A percentile compares a stretch with the other conserved stretches of the same genome.
phyloP scores from a whole-genome alignment of 2,797 vertebrate species.

The Acrossocheilus fasciatus region DNA sequence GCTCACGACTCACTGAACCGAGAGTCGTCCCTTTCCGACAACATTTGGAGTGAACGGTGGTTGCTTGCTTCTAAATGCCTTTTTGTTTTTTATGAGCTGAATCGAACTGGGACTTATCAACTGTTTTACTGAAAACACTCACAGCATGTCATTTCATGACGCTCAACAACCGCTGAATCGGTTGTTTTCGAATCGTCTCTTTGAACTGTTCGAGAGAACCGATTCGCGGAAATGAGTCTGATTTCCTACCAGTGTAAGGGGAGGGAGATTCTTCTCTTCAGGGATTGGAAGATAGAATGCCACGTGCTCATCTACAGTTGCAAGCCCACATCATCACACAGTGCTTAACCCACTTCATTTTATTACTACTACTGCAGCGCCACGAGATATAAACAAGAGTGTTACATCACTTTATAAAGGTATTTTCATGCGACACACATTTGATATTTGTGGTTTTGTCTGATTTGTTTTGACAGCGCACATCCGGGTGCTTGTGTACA shows the following conservation, averaged over 20 bases:
- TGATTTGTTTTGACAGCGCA: not conserved
- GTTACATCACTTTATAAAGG: conserved; percentile 6
- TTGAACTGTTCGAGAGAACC: not conserved
- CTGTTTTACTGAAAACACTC: not conserved
- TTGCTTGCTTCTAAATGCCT: not conserved
- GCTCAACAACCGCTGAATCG: not conserved
- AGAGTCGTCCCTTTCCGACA: not conserved
- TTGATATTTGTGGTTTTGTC: not conserved
- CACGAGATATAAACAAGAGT: not conserved
- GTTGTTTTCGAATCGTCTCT: not conserved
- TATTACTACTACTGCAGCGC: not conserved
- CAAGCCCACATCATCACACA: conserved; percentile 32
- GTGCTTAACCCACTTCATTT: conserved; percentile 15
- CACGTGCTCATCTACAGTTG: conserved; percentile 69
- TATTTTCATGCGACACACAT: not conserved
- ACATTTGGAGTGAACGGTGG: not conserved
- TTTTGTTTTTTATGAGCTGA: not conserved
- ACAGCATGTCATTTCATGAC: not conserved
- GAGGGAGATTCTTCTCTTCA: conserved; percentile 62
- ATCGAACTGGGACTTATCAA: not conserved
- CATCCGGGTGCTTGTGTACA: conserved; percentile 26
- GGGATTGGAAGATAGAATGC: conserved; percentile 72
- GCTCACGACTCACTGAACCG: not conserved
- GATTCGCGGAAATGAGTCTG: not conserved
- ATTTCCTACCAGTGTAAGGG: not conserved